phyloP scores from a whole-genome alignment of 1,140 invertebrate species.

The Tetramorium simillimum region DNA sequence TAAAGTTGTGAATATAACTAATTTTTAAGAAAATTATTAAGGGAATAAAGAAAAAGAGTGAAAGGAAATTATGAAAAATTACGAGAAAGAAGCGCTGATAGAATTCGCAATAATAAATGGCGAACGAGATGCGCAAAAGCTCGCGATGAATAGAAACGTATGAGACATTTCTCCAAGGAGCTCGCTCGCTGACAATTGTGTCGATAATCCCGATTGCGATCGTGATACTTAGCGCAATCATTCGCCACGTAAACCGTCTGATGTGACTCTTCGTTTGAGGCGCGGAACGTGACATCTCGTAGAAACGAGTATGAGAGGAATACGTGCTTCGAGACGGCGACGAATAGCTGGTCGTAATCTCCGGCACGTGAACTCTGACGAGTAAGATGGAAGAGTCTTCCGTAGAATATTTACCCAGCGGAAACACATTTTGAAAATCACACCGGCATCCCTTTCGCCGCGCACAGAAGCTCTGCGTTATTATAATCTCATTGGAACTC shows the following conservation, averaged over 20 bases:
- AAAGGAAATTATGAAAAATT: not conserved
- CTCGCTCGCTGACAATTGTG: not conserved
- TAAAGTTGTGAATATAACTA: not conserved
- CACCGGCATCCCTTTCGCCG: not conserved
- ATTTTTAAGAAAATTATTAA: not conserved
- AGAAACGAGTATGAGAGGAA: slow-evolving; percentile 17
- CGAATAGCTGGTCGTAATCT: slow-evolving; percentile 14
- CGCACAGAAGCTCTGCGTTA: not conserved
- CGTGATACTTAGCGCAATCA: slow-evolving; percentile 24
- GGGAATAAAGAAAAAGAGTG: not conserved
- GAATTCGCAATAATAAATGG: not conserved
- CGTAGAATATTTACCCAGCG: not conserved
- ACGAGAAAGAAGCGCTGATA: not conserved
- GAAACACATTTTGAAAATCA: slow-evolving; percentile 16
- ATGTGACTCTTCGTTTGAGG: slow-evolving; percentile 5
- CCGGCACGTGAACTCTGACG: not conserved
- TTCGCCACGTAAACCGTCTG: not conserved
- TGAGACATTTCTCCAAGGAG: not conserved
- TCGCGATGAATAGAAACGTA: not conserved
- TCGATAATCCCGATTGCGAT: not conserved
- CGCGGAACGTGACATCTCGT: slow-evolving; percentile 20
- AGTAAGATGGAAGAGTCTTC: not conserved
- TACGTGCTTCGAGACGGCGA: slow-evolving; percentile 38
- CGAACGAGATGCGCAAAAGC: not conserved
- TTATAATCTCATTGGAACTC: not conserved